Base-by-base conservation (phyloP, 2,888 invertebrate genomes). In the Pomacea canaliculata region DNA sequence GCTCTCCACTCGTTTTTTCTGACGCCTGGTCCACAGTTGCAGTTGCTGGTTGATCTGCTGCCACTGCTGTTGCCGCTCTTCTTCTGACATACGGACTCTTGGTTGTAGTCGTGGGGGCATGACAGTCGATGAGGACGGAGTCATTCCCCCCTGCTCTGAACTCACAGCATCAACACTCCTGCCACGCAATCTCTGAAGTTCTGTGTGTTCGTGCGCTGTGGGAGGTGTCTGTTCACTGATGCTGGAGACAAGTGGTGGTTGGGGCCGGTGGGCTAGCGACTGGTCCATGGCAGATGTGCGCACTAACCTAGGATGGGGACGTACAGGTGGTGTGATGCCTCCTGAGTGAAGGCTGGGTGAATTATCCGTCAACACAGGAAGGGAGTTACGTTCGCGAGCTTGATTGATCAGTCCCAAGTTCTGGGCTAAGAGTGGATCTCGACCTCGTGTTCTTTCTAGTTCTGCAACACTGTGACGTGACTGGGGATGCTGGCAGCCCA, bases 21-120 rank as follows among this genome's bases (percentile, higher is more conserved):
- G 84, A 75, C 85, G 85, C 74, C 87, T 86, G 59, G 86, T 86
- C 89, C 89, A 89, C 69, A 83, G 80, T 80, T 88, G 85, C 71
- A 89, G 81, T 70, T 88, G 85, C 76, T 88, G 88, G 70, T 85
- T 86, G 71, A 89, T 89, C 68, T 85, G 85, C 70, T 89, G 86
- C 67, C 88, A 78, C 76, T 86, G 87, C 70, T 86, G 85, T 71
- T 86, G 85, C 71, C 85, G 85, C 77, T 88, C 87, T 69, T 88
- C 87, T 19, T 86, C 85, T 62, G 86, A 85, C 49, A 87, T 77
- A 46, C 88, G 77, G 7, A 79, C 81, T 9, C 87, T 79, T 46
- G 85, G 84, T 23, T 83, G 82, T 51, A 86, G 81, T 48, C 82
- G 78, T 8, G 86, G 86, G 27, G 85, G 85, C 0, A 84, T 80